phyloP scores from a whole-genome alignment of 2,797 vertebrate genomes.

The Chaenodraco wilsoni region DNA sequence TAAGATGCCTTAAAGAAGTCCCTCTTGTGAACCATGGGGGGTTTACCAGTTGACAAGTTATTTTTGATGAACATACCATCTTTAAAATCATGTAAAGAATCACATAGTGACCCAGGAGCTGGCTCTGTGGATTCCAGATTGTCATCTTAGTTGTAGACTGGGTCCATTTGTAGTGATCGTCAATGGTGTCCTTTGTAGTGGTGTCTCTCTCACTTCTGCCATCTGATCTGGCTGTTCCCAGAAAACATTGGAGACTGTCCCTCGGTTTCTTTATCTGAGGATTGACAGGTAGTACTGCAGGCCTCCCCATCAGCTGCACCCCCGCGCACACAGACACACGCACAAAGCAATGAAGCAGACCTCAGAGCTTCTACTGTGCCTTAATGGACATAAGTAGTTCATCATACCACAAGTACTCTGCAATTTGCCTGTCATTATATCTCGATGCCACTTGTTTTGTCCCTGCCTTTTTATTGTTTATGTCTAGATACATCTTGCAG shows the following conservation, averaged over 20 bases:
- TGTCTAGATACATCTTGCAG: slow-evolving; percentile 2
- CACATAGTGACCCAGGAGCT: background rate
- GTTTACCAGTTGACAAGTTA: background rate
- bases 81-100: background rate
- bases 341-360: slow-evolving; percentile 13
- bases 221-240: slow-evolving; percentile 71
- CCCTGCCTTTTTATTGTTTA: background rate
- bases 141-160: slow-evolving; percentile 28
- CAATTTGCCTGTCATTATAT: slow-evolving; percentile 5
- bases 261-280: slow-evolving; percentile 68
- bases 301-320: slow-evolving; percentile 25
- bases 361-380: background rate
- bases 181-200: slow-evolving; percentile 63
- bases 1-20: background rate
- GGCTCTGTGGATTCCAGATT: background rate
- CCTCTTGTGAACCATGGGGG: background rate
- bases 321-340: background rate
- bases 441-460: slow-evolving; percentile 6
- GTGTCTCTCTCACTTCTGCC: slow-evolving; percentile 63
- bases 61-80: slow-evolving; percentile 9
- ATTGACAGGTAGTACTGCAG: slow-evolving; percentile 61
- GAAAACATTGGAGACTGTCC: slow-evolving; percentile 65
- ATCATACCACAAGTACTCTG: background rate
- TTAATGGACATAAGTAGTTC: slow-evolving; percentile 8
- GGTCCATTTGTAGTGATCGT: slow-evolving; percentile 35